Evolutionary conservation across 1,140 invertebrate species (phyloP), one percentile per base, ranked within the genome.

Genomic region (Vollenhovia emeryi): DNA sequence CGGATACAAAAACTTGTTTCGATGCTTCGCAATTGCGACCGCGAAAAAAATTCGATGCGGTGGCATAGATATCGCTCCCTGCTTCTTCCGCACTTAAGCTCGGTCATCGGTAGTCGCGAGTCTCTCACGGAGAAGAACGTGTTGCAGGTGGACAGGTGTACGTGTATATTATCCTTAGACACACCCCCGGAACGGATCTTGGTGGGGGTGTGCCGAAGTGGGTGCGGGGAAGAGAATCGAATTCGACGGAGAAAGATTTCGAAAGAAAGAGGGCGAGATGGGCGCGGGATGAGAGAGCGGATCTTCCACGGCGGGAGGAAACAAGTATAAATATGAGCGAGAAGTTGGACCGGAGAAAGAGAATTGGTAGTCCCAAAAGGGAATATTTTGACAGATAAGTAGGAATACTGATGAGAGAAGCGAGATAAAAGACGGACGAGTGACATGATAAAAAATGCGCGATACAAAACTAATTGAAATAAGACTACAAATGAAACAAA

Each of bases 151-250:
- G 57, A 88, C 78, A 86, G n/a, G 88, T 90, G 68, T 85, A 80
- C 45, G 75, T 89, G 84, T 82, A 88, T 74, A 85, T 92, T 91
- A 92, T 91, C 88, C 91, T 71, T 60, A 84, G 89, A 91, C 87
- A 92, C 87, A 92, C 88, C 87, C 89, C 76, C 78, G 79, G 59
- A 33, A 50, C 21, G 74, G 33, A 13, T 60, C 11, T 33, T 45
- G 50, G 36, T 71, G 36, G 50, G 50, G 24, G 6, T 57, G 6
- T 57, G 48, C 33, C 2, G 18, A 79, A 21, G 30, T 69, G 18
- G 15, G 30, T 69, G 18, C 33, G 43, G 45, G 24, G 45, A 48
- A 66, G 48, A 52, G 66, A 82, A 68, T 55, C n/a, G 66, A 43
- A 52, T 62, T 21, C 50, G n/a, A 62, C 9, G 33, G 24, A 57